Base-by-base conservation (phyloP, 1,140 invertebrate genomes). In the Eciton burchellii region DNA sequence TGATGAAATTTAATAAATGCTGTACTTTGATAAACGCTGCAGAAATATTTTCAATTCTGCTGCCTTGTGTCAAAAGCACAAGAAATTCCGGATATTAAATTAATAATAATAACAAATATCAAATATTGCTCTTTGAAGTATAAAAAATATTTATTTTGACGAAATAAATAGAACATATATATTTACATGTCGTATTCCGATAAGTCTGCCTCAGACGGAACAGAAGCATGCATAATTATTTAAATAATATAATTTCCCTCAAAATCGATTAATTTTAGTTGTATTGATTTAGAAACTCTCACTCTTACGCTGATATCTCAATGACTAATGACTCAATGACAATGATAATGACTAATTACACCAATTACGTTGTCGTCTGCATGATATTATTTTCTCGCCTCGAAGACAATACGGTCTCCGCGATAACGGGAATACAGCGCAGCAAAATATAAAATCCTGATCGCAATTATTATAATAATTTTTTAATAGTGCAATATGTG, bases 81-180 rank as follows among this genome's bases (percentile, higher is more conserved):
- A 35, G 6, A 35, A 35, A 35, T 6, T 35, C 35, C 35, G 6
- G 6, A 2, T 35, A 35, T 35, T 5, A 11, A 62, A 26, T 21
- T 26, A 29, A 74, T 41, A 63, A 16, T 24, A 35, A 6, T 35
- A 35, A 35, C 35, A 35, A 3, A 29, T 11, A 54, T 72, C 14
- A 3, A 21, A 43, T 0, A n/a, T 19, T 11, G 5, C 2, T 1
- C 66, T 43, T 6, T 1, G 19, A 0, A 41, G 54, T 84, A 88
- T n/a, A 26, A 81, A 85, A 88, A 84, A 72, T 77, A 76, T 88
- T 84, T 88, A 88, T 91, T 89, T 73, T 12, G n/a, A 54, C 45
- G 45, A 63, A 89, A 92, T 91, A 91, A 92, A 92, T 92, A 91
- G 82, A 29, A 68, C 12, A 43, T 26, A 76, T 73, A 43, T 91